A percentile compares a stretch with the other conserved stretches of the same genome.
phyloP scores from a whole-genome alignment of 2,888 invertebrate genomes.

The Drosophila macrospina region DNA sequence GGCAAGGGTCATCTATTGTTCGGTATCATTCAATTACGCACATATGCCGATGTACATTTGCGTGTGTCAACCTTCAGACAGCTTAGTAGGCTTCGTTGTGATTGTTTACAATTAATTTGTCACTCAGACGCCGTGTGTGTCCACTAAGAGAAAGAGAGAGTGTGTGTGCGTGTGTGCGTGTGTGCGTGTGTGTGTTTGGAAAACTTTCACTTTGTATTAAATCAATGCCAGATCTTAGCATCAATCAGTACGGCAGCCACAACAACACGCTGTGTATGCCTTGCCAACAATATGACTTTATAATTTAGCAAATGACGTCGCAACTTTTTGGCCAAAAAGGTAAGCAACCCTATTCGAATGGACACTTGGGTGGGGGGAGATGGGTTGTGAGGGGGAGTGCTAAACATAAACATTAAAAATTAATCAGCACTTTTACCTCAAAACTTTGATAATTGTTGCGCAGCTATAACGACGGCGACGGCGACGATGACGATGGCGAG shows the following conservation, averaged over 20 bases:
- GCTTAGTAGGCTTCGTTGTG: slow-evolving; percentile 6
- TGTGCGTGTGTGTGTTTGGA: too few species aligned
- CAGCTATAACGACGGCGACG: slow-evolving; percentile 34
- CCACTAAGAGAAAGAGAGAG: neutral
- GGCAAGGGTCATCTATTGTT: slow-evolving; percentile 6
- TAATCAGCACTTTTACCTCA: slow-evolving; percentile 79
- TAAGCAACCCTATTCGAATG: slow-evolving; percentile 4
- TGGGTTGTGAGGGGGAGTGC: slow-evolving; percentile 21
- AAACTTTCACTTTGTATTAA: slow-evolving; percentile 30
- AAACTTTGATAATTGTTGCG: slow-evolving; percentile 75
- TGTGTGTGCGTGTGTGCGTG: neutral
- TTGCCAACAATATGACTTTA: slow-evolving; percentile 65
- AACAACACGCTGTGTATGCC: neutral
- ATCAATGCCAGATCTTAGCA: slow-evolving; percentile 16
- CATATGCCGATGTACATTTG: slow-evolving; percentile 12
- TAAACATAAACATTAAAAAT: slow-evolving; percentile 81
- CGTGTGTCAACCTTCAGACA: neutral
- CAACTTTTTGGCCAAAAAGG: slow-evolving; percentile 45
- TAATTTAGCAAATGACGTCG: slow-evolving; percentile 71
- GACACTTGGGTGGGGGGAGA: too few species aligned
- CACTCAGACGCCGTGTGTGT: slow-evolving; percentile 43
- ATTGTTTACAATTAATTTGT: slow-evolving; percentile 53
- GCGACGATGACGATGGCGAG: slow-evolving; percentile 8
- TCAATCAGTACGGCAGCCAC: slow-evolving; percentile 2
- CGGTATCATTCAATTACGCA: slow-evolving; percentile 25